Evolutionary conservation across 2,113 vertebrate genomes (phyloP).

Genomic region (Erythrolamprus reginae): DNA sequence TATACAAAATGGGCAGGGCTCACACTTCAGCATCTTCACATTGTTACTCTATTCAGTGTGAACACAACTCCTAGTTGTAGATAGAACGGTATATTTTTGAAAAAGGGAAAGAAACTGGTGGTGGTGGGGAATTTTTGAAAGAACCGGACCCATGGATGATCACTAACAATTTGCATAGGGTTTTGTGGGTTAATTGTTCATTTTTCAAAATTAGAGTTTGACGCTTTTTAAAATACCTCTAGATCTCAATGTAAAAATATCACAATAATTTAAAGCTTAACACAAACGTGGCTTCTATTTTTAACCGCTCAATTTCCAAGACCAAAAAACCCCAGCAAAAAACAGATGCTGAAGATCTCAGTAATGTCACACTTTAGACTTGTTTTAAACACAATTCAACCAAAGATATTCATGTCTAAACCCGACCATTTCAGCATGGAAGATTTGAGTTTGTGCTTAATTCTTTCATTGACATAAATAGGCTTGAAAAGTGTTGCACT

Average conservation of each 20-base stretch:
- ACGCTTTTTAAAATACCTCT: background rate
- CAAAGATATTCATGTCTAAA: background rate
- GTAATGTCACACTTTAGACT: background rate
- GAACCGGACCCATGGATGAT: background rate
- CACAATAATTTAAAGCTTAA: background rate
- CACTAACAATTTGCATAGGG: background rate
- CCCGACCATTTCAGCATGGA: background rate
- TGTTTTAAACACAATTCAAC: background rate
- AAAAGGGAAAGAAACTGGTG: background rate
- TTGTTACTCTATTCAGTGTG: background rate
- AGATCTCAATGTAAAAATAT: background rate
- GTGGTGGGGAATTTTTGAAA: background rate
- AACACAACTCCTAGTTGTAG: background rate
- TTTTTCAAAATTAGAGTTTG: background rate
- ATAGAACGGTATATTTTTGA: background rate
- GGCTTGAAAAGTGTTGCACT: background rate
- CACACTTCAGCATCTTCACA: too few relatives aligned
- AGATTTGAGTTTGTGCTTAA: background rate
- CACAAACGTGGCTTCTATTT: background rate
- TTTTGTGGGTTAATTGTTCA: background rate
- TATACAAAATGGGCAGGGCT: too few relatives aligned
- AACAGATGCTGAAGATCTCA: background rate
- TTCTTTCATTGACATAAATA: background rate
- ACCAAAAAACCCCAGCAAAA: too few relatives aligned
- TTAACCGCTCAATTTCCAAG: background rate